Conservation (phyloP, 2,113 vertebrate species). For the Psittacus erithacus region DNA sequence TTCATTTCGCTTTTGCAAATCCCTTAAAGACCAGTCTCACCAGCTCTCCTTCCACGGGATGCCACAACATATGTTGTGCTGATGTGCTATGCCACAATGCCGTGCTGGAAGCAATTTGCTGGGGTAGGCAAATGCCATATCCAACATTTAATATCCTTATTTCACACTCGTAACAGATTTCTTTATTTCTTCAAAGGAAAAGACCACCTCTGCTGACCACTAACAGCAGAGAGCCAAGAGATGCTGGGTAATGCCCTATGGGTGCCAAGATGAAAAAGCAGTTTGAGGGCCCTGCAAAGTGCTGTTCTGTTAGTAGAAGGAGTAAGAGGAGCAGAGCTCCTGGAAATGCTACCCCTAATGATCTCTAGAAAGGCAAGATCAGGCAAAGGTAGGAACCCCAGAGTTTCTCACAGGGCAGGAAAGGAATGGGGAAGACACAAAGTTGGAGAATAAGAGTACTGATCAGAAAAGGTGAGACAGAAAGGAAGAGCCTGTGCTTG, state of each 20-base stretch:
- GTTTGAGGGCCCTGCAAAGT: neutral
- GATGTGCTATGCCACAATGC: neutral
- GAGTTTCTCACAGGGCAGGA: neutral
- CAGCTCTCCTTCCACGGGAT: neutral
- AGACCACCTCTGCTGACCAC: slow-evolving; percentile 3
- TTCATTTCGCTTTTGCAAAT: neutral
- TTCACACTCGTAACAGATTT: neutral
- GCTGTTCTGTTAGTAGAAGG: neutral
- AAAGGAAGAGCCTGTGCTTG: neutral
- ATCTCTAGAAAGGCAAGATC: neutral
- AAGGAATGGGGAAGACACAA: neutral
- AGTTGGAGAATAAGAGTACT: neutral
- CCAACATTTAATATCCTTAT: slow-evolving; percentile 6
- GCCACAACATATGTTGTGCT: neutral
- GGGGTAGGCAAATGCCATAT: neutral
- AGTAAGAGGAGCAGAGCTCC: slow-evolving; percentile 3
- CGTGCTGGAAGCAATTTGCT: slow-evolving; percentile 9
- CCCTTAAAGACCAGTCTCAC: neutral
- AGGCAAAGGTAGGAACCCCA: neutral
- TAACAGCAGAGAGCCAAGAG: neutral
- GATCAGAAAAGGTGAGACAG: neutral
- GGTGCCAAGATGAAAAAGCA: neutral
- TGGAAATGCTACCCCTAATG: neutral
- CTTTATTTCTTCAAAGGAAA: slow-evolving; percentile 28
- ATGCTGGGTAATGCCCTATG: neutral